Percentiles rank a stretch among this genome's conserved stretches.
Evolutionary conservation across 2,888 invertebrate genomes (phyloP).

Genomic region (Theretra japonica): DNA sequence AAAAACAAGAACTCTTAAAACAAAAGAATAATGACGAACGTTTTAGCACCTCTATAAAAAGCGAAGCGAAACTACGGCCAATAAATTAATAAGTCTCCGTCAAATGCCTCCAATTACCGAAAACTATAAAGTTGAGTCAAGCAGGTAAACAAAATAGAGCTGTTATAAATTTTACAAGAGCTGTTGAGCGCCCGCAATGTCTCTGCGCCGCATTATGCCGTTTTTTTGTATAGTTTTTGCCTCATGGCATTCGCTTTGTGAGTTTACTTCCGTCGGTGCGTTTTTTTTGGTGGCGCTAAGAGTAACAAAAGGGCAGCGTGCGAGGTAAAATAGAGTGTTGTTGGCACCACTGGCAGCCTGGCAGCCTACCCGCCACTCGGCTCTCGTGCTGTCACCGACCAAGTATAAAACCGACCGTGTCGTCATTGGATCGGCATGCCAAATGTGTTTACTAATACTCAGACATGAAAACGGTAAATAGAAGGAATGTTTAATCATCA

Average conservation of each 20-base stretch:
- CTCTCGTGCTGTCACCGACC: slow-evolving; percentile 2
- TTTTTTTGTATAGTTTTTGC: slow-evolving; percentile 78
- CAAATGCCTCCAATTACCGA: slow-evolving; percentile 80
- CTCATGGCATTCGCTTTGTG: slow-evolving; percentile 80
- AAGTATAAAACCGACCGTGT: slow-evolving; percentile 31
- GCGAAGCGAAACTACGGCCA: slow-evolving; percentile 72
- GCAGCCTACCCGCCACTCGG: slow-evolving; percentile 11
- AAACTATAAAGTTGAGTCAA: slow-evolving; percentile 76
- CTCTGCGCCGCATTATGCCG: slow-evolving; percentile 76
- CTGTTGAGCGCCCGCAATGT: slow-evolving; percentile 68
- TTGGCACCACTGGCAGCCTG: not conserved
- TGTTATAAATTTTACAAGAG: slow-evolving; percentile 84
- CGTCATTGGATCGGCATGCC: slow-evolving; percentile 46
- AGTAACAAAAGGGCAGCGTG: slow-evolving; percentile 65
- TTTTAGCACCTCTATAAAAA: slow-evolving; percentile 83
- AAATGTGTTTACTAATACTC: slow-evolving; percentile 25
- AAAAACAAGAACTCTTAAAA: slow-evolving; percentile 44
- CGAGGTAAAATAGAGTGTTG: slow-evolving; percentile 63
- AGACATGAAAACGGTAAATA: slow-evolving; percentile 25
- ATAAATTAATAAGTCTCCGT: slow-evolving; percentile 84
- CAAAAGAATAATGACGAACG: slow-evolving; percentile 60
- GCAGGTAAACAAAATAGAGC: slow-evolving; percentile 84
- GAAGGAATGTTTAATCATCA: slow-evolving; percentile 20
- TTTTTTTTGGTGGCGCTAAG: slow-evolving; percentile 81
- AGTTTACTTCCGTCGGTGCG: slow-evolving; percentile 77